These are phyloP conservation scores for Leptosomus discolor DNA, from an alignment of 2,113 vertebrate genomes.

Conservation along the genomic window DNA sequence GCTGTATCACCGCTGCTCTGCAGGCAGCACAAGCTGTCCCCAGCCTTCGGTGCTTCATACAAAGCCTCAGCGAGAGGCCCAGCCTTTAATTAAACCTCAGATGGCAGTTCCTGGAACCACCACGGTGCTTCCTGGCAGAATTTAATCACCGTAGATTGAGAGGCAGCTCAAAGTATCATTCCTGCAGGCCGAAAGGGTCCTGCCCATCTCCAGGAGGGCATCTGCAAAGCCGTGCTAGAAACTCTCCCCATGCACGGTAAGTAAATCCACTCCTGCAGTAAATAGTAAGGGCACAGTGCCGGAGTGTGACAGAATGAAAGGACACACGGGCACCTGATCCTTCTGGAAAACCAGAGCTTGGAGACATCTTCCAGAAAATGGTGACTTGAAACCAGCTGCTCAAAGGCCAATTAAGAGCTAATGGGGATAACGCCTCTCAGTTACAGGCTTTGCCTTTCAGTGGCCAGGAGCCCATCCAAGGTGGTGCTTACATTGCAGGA, in stretches of 20 bases:
- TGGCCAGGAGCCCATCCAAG: neutral
- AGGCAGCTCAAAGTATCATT: neutral
- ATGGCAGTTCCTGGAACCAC: constrained; percentile 31
- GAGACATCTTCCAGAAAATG: constrained; percentile 10
- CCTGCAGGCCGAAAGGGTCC: neutral
- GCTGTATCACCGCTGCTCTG: neutral
- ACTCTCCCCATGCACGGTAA: neutral
- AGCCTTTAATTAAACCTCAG: neutral
- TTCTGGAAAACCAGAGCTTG: neutral
- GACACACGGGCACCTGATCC: constrained; percentile 3
- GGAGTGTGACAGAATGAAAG: constrained; percentile 25
- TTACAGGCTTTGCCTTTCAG: constrained; percentile 30
- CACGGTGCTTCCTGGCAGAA: neutral
- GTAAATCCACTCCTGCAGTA: constrained; percentile 33
- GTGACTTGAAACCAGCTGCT: neutral
- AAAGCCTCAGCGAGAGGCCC: neutral
- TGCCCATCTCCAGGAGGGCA: neutral
- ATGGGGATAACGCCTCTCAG: neutral
- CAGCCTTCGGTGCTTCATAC: neutral
- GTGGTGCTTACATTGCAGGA: neutral
- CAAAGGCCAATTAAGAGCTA: constrained; percentile 21
- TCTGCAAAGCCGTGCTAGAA: neutral
- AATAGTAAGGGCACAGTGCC: constrained; percentile 17
- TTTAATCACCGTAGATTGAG: neutral
- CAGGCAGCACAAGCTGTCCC: neutral